A percentile compares a stretch with the other conserved stretches of the same genome.
phyloP scores from a whole-genome alignment of 2,113 vertebrate genomes.

The Poeciliopsis retropinna region DNA sequence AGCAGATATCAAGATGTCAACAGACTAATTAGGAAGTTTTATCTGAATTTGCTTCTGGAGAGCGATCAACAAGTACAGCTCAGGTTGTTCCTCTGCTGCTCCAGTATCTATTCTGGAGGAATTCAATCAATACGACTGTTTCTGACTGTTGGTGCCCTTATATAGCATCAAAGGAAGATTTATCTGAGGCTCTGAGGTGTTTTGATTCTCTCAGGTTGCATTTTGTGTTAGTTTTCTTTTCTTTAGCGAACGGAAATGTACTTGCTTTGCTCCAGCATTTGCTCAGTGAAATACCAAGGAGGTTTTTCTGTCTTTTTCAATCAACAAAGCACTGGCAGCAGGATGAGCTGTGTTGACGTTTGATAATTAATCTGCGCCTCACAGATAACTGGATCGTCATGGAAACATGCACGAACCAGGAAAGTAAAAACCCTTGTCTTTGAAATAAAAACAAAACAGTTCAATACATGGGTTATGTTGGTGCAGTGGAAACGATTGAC shows the following conservation, averaged over 20 bases:
- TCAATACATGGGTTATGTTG: background rate
- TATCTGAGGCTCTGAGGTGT: background rate
- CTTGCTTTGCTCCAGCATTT: background rate
- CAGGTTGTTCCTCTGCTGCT: background rate
- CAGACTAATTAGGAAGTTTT: conserved; percentile 23
- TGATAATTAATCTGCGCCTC: background rate
- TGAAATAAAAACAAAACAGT: background rate
- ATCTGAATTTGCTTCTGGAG: conserved; percentile 15
- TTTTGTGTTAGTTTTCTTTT: background rate
- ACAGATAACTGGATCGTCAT: background rate
- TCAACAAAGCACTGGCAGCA: background rate
- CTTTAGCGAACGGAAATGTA: background rate
- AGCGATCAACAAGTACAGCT: conserved; percentile 13
- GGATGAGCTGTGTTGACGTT: background rate
- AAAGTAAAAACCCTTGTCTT: background rate
- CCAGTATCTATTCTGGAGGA: background rate
- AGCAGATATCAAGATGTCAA: conserved; percentile 40
- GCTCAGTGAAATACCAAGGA: background rate
- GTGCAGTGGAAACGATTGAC: no score
- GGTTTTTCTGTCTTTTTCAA: background rate
- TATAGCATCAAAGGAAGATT: background rate
- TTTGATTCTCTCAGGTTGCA: background rate
- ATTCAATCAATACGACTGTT: background rate
- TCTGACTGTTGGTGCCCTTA: background rate
- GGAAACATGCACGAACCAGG: background rate